Evolutionary conservation across 2,797 vertebrate genomes (phyloP).

Genomic region (Spinibarbus caldwelli): DNA sequence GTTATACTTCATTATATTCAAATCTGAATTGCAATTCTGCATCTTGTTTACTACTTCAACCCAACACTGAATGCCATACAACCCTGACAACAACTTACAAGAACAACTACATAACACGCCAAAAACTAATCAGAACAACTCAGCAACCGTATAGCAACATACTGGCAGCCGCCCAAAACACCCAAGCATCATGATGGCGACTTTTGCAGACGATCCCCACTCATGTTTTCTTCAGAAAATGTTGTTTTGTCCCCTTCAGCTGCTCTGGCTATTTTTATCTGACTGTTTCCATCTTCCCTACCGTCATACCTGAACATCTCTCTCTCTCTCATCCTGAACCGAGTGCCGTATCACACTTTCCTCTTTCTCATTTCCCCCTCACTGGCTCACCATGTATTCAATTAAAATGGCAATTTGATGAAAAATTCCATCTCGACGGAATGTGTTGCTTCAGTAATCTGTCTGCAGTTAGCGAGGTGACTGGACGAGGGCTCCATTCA

Average conservation of each 20-base stretch:
- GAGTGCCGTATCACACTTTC: not conserved
- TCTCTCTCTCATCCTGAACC: not conserved
- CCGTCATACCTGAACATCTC: slow-evolving; percentile 14
- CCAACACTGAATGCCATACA: not conserved
- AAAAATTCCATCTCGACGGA: slow-evolving; percentile 43
- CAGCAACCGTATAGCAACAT: not conserved
- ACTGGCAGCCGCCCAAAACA: not conserved
- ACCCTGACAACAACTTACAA: not conserved
- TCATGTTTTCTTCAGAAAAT: not conserved
- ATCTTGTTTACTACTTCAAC: not conserved
- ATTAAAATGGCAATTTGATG: slow-evolving; percentile 53
- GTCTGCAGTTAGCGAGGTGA: slow-evolving; percentile 29
- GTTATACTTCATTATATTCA: not conserved
- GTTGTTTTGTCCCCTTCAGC: slow-evolving; percentile 10
- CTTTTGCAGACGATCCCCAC: not conserved
- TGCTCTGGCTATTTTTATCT: not conserved
- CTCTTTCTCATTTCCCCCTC: slow-evolving; percentile 6
- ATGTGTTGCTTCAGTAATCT: slow-evolving; percentile 46
- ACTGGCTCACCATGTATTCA: slow-evolving; percentile 38
- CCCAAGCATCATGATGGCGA: too few relatives aligned
- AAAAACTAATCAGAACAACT: not conserved
- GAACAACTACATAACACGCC: not conserved
- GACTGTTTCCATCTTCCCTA: slow-evolving; percentile 8
- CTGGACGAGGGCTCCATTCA: slow-evolving; percentile 41
- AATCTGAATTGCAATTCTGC: not conserved